Evolutionary conservation across 2,888 invertebrate genomes (phyloP), one percentile per base, ranked within the genome.

Genomic region (Himalopsyche anomala): DNA sequence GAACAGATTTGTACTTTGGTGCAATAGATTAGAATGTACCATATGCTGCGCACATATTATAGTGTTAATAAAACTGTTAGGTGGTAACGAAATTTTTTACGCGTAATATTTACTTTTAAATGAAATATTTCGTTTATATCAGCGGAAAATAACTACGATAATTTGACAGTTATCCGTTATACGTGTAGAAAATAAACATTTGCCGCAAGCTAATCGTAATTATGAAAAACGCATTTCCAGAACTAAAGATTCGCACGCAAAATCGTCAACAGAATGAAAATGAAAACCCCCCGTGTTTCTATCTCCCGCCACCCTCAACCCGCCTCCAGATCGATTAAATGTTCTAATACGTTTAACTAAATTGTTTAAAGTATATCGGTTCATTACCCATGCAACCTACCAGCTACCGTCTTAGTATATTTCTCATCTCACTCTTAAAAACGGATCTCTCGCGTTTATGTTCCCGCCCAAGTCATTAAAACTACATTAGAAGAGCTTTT

Each of bases 311-410:
- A 28, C 80, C 79, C 81, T 51, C 81, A 51, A 51, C 80, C 54
- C 79, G 74, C 84, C 74, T 79, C 81, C 86, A 69, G 87, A 88
- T 88, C 89, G 87, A 88, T 93, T 93, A 93, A 93, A 93, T 93
- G 93, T 93, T 93, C 93, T 93, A 93, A 93, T 93, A 93, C 93
- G 93, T 93, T 93, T 93, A 93, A 93, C 93, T 93, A 93, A 93
- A 93, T 93, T 93, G 93, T 93, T 93, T 93, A 93, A 93, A 93
- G 93, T 93, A 93, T 92, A 93, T 93, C 93, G 93, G 93, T 93
- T 93, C 92, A 93, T 93, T 93, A 93, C 93, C 92, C 86, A 84
- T 85, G 79, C 85, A 80, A 83, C 80, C 74, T 74, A 55, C 55
- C 38, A 45, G 74, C 82, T 56, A 82, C 82, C 54, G 55, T 82